These are phyloP conservation scores for Dicrostonyx torquatus DNA, from an alignment of 2,797 vertebrate genomes.

Conservation along the genomic window DNA sequence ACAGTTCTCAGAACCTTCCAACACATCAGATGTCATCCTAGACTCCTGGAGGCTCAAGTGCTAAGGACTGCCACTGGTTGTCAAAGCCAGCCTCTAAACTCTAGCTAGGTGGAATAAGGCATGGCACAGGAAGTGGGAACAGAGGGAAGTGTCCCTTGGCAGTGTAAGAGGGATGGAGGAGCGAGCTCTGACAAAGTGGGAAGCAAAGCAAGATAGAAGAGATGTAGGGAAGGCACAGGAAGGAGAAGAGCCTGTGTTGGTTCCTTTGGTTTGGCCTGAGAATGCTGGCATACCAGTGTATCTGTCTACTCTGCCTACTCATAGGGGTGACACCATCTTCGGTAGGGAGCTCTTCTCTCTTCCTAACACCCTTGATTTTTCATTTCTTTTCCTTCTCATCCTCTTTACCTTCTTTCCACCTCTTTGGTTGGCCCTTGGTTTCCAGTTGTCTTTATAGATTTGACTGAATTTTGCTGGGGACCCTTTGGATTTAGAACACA, in stretches of 20 bases:
- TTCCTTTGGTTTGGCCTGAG: neutral
- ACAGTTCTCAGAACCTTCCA: neutral
- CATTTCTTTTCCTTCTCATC: neutral
- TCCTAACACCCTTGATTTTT: neutral
- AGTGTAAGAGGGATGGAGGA: neutral
- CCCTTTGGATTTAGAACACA: neutral
- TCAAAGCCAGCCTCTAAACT: neutral
- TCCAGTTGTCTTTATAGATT: neutral
- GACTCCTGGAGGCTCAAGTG: neutral
- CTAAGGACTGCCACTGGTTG: neutral
- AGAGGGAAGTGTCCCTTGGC: too few species aligned
- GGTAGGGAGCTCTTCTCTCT: neutral
- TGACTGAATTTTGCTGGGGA: neutral
- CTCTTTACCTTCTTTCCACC: neutral
- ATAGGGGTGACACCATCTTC: neutral
- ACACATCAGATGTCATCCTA: neutral
- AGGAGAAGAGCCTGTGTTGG: neutral
- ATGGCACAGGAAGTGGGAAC: neutral
- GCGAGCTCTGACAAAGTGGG: neutral
- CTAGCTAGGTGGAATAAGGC: too few species aligned
- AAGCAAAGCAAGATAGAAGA: neutral
- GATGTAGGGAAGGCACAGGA: neutral
- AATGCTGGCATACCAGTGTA: fast-evolving
- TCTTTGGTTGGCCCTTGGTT: neutral
- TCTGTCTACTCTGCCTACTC: neutral